phyloP scores from a whole-genome alignment of 1,140 invertebrate species.

The Hycleus cichorii region DNA sequence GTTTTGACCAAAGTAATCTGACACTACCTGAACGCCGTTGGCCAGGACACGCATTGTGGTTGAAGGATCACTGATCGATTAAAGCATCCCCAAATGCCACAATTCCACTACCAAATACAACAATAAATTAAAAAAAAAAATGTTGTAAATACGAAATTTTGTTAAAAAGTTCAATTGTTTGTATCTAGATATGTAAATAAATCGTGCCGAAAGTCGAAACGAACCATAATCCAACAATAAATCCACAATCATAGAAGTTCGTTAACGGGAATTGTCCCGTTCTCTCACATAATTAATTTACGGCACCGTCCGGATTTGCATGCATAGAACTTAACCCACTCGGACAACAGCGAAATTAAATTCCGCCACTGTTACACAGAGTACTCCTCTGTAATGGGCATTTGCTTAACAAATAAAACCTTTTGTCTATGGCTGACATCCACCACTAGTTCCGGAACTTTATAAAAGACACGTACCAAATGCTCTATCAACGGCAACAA shows the following conservation, averaged over 20 bases:
- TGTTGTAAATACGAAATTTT: no score
- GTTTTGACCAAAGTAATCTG: conserved; percentile 15
- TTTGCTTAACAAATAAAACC: conserved; percentile 17
- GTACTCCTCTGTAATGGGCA: conserved; percentile 13
- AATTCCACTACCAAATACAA: no score
- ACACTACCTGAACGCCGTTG: conserved; percentile 8
- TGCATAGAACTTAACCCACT: conserved; percentile 36
- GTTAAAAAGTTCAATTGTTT: no score
- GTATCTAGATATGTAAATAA: no score
- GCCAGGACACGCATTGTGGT: conserved; percentile 3
- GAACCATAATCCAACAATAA: conserved; percentile 11
- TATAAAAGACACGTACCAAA: no score
- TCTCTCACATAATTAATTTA: conserved; percentile 37
- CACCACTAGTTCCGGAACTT: no score
- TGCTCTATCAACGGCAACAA: no score
- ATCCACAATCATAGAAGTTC: conserved; percentile 29
- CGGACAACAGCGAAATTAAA: conserved; percentile 38
- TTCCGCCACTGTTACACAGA: conserved; percentile 21
- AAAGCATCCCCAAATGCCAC: no score
- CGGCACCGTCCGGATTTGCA: conserved; percentile 32
- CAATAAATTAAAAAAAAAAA: no score
- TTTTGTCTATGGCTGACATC: background rate
- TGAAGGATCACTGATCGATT: background rate
- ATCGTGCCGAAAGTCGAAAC: background rate
- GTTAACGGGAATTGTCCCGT: conserved; percentile 36